phyloP scores from a whole-genome alignment of 2,888 invertebrate genomes.

The Trilocha varians region DNA sequence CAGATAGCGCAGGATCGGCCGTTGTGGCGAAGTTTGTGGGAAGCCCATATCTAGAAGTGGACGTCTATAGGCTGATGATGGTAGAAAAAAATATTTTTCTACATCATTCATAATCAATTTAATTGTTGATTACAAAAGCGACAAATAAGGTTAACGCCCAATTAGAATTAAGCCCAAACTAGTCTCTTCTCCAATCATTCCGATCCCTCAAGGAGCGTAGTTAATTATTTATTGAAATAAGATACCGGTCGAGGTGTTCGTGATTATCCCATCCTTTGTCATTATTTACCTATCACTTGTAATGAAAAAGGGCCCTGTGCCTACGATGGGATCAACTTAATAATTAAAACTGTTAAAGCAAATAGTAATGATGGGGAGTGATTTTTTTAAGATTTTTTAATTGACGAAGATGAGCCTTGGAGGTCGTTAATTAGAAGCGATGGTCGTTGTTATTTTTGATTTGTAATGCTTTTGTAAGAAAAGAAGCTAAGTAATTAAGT shows the following conservation, averaged over 20 bases:
- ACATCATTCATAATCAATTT: too few species aligned
- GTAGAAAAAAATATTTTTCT: too few species aligned
- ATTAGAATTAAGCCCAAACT: not conserved
- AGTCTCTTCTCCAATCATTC: not conserved
- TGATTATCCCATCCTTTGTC: constrained; percentile 8
- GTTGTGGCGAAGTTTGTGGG: too few species aligned
- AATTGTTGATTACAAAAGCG: not conserved
- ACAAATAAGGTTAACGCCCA: not conserved
- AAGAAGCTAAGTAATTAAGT: too few species aligned
- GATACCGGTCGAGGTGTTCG: constrained; percentile 10
- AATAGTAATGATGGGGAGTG: constrained; percentile 15
- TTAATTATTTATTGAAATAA: constrained; percentile 15
- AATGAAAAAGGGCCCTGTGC: constrained; percentile 29
- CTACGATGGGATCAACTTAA: constrained; percentile 19
- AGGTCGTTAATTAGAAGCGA: too few species aligned
- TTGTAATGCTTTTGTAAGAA: too few species aligned
- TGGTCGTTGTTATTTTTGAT: too few species aligned
- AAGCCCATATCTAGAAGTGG: too few species aligned
- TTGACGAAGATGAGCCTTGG: too few species aligned
- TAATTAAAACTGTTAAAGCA: constrained; percentile 31
- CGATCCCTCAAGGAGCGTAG: not conserved
- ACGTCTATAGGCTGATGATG: too few species aligned
- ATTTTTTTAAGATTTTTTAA: not conserved
- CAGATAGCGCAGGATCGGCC: too few species aligned
- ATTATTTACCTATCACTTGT: constrained; percentile 22